Conservation (phyloP, 2,113 vertebrate genomes). For the Calcarius ornatus region DNA sequence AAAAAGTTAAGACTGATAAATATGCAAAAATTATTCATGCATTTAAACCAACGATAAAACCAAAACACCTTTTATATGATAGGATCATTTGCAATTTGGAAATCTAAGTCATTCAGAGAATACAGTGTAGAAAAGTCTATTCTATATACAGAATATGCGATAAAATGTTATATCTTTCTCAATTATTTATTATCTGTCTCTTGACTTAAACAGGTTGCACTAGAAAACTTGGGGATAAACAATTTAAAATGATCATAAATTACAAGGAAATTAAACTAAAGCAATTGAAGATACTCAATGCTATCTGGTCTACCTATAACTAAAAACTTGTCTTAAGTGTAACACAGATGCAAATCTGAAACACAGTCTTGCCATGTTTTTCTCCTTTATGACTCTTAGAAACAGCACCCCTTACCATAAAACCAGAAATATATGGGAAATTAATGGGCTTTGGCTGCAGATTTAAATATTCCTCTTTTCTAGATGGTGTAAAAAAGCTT, state of each 20-base stretch:
- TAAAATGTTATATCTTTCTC: not conserved
- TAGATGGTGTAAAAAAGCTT: not conserved
- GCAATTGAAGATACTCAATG: not conserved
- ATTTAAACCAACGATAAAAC: not conserved
- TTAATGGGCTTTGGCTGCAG: not conserved
- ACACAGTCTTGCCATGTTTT: not conserved
- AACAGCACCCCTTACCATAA: not conserved
- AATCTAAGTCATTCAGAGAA: not conserved
- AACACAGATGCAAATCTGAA: not conserved
- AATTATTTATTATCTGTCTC: not conserved
- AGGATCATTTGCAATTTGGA: not conserved
- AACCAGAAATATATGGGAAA: not conserved
- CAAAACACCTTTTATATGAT: not conserved
- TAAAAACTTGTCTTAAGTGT: not conserved
- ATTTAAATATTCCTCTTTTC: not conserved
- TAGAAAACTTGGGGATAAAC: not conserved
- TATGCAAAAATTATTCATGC: not conserved
- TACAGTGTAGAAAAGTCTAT: not conserved
- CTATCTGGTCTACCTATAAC: not conserved
- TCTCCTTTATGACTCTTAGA: not conserved
- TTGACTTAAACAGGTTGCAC: not conserved
- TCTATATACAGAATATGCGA: not conserved
- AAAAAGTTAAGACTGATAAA: not conserved
- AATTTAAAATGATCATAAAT: not conserved
- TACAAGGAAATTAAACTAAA: not conserved